Evolutionary conservation across 35 echinoderm and acorn worm genomes (phyloP).

Genomic region (Lytechinus pictus): DNA sequence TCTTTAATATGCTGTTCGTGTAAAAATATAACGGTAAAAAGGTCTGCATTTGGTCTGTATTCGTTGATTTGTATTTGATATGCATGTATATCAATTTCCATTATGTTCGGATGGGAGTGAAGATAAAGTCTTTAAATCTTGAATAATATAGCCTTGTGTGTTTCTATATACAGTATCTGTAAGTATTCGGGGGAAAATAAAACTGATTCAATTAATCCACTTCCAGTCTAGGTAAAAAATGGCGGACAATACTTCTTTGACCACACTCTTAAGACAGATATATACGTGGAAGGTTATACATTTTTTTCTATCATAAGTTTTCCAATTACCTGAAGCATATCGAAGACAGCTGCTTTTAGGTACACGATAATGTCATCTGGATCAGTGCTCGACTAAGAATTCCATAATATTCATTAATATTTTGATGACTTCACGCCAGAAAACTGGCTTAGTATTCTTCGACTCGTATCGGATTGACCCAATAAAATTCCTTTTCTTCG

Average conservation of each 20-base stretch:
- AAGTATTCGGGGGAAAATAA: neutral
- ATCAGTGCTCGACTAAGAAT: neutral
- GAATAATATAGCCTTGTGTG: too few species aligned
- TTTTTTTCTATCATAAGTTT: neutral
- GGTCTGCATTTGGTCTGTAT: neutral
- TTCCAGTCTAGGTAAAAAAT: neutral
- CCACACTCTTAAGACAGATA: neutral
- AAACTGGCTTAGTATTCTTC: neutral
- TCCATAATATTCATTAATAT: conserved; percentile 21
- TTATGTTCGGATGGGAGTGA: too few species aligned
- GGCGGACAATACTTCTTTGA: neutral
- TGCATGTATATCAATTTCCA: neutral
- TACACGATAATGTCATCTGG: neutral
- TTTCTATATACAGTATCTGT: too few species aligned
- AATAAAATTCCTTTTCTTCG: neutral
- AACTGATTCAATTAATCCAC: neutral
- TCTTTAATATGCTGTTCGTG: too few species aligned
- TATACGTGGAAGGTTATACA: neutral
- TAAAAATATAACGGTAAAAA: too few species aligned
- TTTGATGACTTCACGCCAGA: neutral
- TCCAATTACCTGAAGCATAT: neutral
- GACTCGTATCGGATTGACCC: neutral
- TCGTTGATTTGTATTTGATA: neutral
- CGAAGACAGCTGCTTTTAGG: neutral
- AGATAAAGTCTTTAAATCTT: too few species aligned